Conservation (phyloP, 2,888 invertebrate species). For the Eupelmus urozonus region DNA sequence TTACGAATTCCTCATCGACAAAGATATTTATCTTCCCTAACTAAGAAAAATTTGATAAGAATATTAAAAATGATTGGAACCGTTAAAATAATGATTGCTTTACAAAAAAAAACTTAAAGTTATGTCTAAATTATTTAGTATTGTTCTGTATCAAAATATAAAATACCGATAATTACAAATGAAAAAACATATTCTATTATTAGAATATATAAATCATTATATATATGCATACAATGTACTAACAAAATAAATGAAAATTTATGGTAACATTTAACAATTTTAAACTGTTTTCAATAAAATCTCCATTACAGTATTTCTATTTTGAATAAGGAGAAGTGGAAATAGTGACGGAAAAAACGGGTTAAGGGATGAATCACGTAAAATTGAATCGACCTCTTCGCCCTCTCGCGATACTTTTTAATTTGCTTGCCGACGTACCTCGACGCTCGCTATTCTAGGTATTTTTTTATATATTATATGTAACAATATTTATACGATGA, state of each 20-base stretch:
- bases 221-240: not conserved
- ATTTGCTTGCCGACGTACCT: constrained; percentile 65
- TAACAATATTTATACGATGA: constrained; percentile 81
- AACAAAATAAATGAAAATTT: too few relatives aligned
- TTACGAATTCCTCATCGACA: not conserved
- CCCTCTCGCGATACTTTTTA: constrained; percentile 39
- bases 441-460: constrained; percentile 70
- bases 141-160: too few relatives aligned
- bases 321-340: constrained; percentile 26
- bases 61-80: too few relatives aligned
- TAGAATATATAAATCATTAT: not conserved
- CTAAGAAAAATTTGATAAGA: too few relatives aligned
- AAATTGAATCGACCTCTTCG: constrained; percentile 46
- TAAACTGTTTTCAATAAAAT: constrained; percentile 31
- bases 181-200: not conserved
- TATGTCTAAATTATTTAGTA: too few relatives aligned
- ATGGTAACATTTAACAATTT: too few relatives aligned
- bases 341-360: constrained; percentile 32
- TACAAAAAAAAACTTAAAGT: too few relatives aligned
- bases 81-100: too few relatives aligned
- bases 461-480: constrained; percentile 79
- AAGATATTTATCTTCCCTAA: constrained; percentile 28
- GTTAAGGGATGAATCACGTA: constrained; percentile 28
- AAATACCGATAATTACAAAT: too few relatives aligned
- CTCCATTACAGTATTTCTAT: constrained; percentile 1